Evolutionary conservation across 1,140 invertebrate species (phyloP).

Genomic region (Drosophila ambigua): DNA sequence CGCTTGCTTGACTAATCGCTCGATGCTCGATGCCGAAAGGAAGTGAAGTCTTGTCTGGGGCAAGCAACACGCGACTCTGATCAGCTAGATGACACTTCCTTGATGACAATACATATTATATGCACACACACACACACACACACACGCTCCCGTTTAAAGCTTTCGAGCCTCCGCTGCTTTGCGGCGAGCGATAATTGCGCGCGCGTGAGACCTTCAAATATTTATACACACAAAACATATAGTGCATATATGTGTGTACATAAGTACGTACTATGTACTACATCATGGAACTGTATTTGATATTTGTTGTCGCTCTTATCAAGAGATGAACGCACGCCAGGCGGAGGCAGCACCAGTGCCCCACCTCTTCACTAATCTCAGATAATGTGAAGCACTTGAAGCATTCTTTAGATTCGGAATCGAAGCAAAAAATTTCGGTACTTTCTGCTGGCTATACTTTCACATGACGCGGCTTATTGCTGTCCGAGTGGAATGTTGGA

Average conservation of each 20-base stretch:
- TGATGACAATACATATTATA: conserved; percentile 4
- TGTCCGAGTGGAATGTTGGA: too few species aligned
- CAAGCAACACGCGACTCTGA: conserved; percentile 5
- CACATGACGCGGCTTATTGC: too few species aligned
- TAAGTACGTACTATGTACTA: neutral
- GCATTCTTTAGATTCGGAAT: too few species aligned
- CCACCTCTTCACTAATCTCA: too few species aligned
- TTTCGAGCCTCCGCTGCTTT: neutral
- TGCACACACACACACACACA: neutral
- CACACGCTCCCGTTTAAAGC: conserved; percentile 2
- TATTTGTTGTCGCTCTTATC: too few species aligned
- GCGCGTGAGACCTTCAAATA: conserved; percentile 57
- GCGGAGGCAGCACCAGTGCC: too few species aligned
- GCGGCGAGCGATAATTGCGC: conserved; percentile 41
- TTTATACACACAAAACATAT: neutral
- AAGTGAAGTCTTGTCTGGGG: conserved; percentile 1
- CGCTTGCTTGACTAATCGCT: neutral
- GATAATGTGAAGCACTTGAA: too few species aligned
- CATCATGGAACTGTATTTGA: neutral
- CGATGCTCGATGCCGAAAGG: neutral
- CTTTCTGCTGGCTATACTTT: too few species aligned
- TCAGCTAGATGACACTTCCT: conserved; percentile 10
- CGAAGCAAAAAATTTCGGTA: too few species aligned
- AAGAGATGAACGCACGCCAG: too few species aligned
- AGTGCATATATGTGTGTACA: neutral